Evolutionary conservation across 1,140 invertebrate genomes (phyloP).

Genomic region (Sarcophaga bullata): DNA sequence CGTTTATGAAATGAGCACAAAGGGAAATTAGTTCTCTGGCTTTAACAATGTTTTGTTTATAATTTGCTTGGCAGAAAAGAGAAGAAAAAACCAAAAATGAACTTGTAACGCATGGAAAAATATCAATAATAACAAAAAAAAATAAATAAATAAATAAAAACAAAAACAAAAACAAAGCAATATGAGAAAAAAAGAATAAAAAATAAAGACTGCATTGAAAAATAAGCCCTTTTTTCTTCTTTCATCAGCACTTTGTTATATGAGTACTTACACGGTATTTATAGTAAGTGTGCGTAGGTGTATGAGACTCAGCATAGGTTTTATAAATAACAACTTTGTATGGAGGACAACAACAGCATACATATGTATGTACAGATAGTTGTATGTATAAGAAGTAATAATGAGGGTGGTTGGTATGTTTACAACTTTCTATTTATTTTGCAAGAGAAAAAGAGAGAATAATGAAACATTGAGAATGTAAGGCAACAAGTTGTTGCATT

Average conservation of each 20-base stretch:
- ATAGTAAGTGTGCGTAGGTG: too few species aligned
- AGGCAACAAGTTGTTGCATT: constrained; percentile 26
- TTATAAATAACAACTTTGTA: too few species aligned
- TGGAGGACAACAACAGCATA: too few species aligned
- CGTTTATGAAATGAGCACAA: not conserved
- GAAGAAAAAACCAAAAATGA: not conserved
- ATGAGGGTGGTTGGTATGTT: not conserved
- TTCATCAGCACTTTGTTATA: too few species aligned
- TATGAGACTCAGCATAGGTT: too few species aligned
- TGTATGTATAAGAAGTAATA: not conserved
- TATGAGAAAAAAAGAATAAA: too few species aligned
- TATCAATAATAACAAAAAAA: not conserved
- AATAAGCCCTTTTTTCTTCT: too few species aligned
- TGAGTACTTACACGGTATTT: too few species aligned
- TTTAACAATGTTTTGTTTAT: not conserved
- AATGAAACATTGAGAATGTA: not conserved
- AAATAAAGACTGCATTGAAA: too few species aligned
- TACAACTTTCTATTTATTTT: constrained; percentile 5
- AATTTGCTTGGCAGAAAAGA: not conserved
- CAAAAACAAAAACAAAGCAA: too few species aligned
- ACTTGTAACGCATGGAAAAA: constrained; percentile 14
- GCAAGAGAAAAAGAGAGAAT: not conserved
- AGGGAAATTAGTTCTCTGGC: not conserved
- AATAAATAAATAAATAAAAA: too few species aligned
- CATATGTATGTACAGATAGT: not conserved